These are phyloP conservation scores for Bombus waltoni DNA, from an alignment of 1,140 invertebrate genomes.

Conservation along the genomic window DNA sequence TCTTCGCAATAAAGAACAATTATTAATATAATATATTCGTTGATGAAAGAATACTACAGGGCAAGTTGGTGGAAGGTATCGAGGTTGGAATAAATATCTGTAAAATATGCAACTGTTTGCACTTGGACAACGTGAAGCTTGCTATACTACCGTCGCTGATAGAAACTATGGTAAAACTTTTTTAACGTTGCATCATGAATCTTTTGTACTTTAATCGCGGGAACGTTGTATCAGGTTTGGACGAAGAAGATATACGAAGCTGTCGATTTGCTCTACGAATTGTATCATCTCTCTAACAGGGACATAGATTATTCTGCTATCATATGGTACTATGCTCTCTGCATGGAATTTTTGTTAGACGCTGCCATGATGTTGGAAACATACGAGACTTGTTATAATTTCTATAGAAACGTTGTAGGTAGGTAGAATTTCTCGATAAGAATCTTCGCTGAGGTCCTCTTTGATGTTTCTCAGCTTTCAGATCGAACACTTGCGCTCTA, in stretches of 20 bases:
- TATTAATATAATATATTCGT: not conserved
- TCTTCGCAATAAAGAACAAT: too few relatives aligned
- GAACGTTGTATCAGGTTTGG: constrained; percentile 55
- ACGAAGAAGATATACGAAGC: constrained; percentile 60
- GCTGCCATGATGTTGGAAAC: constrained; percentile 67
- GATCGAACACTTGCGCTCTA: constrained; percentile 11
- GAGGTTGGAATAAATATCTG: constrained; percentile 59
- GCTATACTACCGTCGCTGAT: constrained; percentile 62
- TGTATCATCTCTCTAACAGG: constrained; percentile 54
- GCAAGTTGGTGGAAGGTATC: constrained; percentile 51
- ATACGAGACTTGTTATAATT: constrained; percentile 52
- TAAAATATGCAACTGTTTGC: constrained; percentile 52
- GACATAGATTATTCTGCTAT: constrained; percentile 68
- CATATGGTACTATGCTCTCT: constrained; percentile 75
- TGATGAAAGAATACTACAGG: constrained; percentile 56
- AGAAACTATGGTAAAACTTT: constrained; percentile 60
- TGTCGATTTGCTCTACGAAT: constrained; percentile 63
- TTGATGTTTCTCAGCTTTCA: constrained; percentile 6
- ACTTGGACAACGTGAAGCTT: constrained; percentile 43
- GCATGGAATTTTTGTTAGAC: constrained; percentile 67
- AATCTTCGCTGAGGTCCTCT: not conserved
- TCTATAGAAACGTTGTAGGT: constrained; percentile 56
- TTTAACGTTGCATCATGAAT: too few relatives aligned
- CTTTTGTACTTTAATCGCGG: not conserved
- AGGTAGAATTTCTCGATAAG: not conserved